A percentile compares a stretch with the other conserved stretches of the same genome.
Evolutionary conservation across 2,888 invertebrate species (phyloP).

Genomic region (Macrophya alboannulata): DNA sequence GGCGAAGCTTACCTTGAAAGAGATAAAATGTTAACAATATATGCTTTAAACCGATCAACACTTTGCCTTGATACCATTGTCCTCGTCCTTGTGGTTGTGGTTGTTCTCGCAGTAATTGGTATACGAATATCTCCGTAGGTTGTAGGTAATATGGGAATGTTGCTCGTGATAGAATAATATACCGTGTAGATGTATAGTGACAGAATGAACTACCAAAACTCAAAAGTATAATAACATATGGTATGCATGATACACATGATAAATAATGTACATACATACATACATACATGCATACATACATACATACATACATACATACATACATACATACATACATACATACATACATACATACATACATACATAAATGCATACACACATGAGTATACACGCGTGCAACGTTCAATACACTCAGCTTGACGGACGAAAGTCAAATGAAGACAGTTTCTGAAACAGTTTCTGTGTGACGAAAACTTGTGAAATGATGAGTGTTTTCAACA

Average conservation of each 20-base stretch:
- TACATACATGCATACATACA: background rate
- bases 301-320: background rate
- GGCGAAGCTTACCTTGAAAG: background rate
- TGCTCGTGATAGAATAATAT: background rate
- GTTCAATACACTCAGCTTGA: background rate
- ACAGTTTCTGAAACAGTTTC: background rate
- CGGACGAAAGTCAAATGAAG: background rate
- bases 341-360: background rate
- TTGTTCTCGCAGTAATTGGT: background rate
- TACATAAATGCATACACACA: background rate
- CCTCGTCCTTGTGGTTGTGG: background rate
- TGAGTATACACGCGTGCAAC: background rate
- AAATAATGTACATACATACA: background rate
- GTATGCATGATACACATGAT: background rate
- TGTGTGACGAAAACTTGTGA: background rate
- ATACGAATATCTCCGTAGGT: background rate
- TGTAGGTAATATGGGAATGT: background rate
- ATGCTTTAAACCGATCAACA: background rate
- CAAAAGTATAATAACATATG: slow-evolving; percentile 8
- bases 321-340: background rate
- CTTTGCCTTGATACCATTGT: background rate
- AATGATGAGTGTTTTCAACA: background rate
- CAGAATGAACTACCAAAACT: slow-evolving; percentile 22
- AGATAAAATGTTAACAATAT: background rate
- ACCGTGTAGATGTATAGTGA: background rate